Conservation (phyloP, 2,113 vertebrate genomes). For the Nyctibius bracteatus region DNA sequence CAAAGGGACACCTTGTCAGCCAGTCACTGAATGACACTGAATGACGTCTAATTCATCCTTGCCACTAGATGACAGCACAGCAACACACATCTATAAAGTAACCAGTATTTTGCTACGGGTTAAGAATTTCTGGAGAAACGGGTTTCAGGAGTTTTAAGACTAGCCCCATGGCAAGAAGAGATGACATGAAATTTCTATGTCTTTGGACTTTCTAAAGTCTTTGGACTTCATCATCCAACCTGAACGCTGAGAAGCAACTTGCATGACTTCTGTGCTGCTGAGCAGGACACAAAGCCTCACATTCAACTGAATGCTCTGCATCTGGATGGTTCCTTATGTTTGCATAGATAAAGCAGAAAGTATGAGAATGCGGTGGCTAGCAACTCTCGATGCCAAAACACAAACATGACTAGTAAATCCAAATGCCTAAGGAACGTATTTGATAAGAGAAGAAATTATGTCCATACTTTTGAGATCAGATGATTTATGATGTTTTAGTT, state of each 20-base stretch:
- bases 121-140: slow-evolving; percentile 17
- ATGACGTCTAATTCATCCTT: slow-evolving; percentile 68
- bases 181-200: background rate
- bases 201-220: background rate
- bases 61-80: slow-evolving; percentile 74
- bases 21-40: background rate
- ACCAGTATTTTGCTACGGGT: slow-evolving; percentile 35
- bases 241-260: background rate
- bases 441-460: background rate
- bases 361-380: background rate
- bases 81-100: slow-evolving; percentile 55
- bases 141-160: background rate
- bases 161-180: background rate
- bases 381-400: background rate
- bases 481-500: background rate
- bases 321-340: background rate
- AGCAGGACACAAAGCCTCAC: slow-evolving; percentile 31
- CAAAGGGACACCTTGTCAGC: background rate
- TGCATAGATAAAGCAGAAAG: background rate
- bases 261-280: background rate
- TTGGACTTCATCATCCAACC: background rate
- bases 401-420: background rate
- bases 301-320: background rate
- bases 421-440: background rate
- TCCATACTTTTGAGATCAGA: background rate